Base-by-base conservation (phyloP, 92 coral and sea anemone species). In the Pocillopora grandis region DNA sequence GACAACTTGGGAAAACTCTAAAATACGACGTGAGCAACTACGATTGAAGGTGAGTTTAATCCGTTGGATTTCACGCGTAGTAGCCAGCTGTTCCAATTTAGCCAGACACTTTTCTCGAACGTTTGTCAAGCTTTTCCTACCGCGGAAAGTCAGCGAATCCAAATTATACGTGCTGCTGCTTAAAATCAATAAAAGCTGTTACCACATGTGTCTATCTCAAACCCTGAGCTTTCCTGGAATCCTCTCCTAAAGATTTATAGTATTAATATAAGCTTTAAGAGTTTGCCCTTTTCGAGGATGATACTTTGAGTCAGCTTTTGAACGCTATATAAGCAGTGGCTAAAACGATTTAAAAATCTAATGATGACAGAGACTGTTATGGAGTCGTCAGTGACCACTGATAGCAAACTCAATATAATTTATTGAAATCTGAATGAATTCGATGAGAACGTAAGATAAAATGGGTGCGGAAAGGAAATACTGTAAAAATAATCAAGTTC, bases 401-500 rank as follows among this genome's bases (percentile, higher is more conserved):
- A 18, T 71, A 14, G 85, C 69, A 14, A 69, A 16, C 73, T 52
- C 35, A 1, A 8, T 62, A 19, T 37, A 18, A 49, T 20, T 20
- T 42, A 56, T 12, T 49, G 64, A 63, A 10, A n/a, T 21, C 63
- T 2, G 61, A 16, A 79, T 65, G 56, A 23, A 79, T 21, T 65
- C 62, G n/a, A 64, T 69, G 4, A 81, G 11, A 81, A 12, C 33
- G 57, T 80, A 80, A 74, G 79, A 63, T 42, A 13, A 72, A 82
- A 49, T 72, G 74, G 86, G 77, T 75, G 86, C 23, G 79, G 31
- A 72, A 72, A 67, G 79, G 60, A 82, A 81, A 71, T 71, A 72
- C 86, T 72, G 49, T 19, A 42, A 82, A 61, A 82, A 82, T 72
- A 82, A 61, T 71, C 59, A 62, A 71, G 71, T 62, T 61, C 71